Evolutionary conservation across 2,888 invertebrate species (phyloP), one percentile per base, ranked within the genome.

Genomic region (Orgyia antiqua): DNA sequence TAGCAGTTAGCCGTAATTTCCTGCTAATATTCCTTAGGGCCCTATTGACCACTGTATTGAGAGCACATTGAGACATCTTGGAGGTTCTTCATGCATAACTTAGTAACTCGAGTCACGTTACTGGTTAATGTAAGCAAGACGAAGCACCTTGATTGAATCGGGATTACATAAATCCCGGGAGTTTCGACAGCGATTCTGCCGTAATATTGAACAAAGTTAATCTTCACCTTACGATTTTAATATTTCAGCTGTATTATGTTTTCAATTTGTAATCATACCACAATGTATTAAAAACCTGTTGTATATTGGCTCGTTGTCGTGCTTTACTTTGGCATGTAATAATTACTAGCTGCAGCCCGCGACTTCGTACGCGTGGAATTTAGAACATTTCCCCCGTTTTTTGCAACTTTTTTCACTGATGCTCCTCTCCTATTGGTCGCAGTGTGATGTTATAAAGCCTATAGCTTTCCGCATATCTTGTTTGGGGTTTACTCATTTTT

Each of bases 91-190:
- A 31, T 40, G 27, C 23, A 40, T 36, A 33, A 27, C 31, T 36
- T 36, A 36, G 28, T 11, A 31, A 42, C 29, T 24, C 31, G 31
- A 51, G 42, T 49, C 48, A 53, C 48, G 57, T 58, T 52, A 51
- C 34, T 44, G 37, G 36, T 42, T 57, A 60, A 60, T 64, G 53
- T 59, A 57, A 58, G 53, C 53, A 56, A 52, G 45, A 39, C 37
- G 38, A 29, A 42, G 31, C 35, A 37, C 33, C 40, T 39, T 54
- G 59, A 62, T 58, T 63, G 58, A 49, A 54, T 43, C 32, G 47
- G 54, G 53, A 58, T 56, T 55, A 59, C 45, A 47, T 37, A 46
- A 54, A 52, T 58, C 61, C 49, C 47, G 12, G 11, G 44, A 41
- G 56, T 30, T 48, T 40, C 32, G 42, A 37, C 38, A 44, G 33